Evolutionary conservation across 2,113 vertebrate species (phyloP).

Genomic region (Apeltes quadracus): DNA sequence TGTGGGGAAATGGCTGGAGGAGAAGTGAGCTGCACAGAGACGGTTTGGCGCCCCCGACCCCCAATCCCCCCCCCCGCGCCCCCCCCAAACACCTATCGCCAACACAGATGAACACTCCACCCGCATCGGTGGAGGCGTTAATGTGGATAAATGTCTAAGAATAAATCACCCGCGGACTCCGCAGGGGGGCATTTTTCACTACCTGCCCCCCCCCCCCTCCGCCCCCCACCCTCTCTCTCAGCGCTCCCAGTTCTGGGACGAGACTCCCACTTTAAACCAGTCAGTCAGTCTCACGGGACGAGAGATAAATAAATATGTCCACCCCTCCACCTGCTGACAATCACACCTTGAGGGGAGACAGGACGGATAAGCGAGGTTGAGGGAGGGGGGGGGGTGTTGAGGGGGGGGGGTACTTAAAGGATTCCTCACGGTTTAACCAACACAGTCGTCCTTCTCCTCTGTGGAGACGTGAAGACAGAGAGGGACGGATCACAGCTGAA

Average conservation of each 20-base stretch:
- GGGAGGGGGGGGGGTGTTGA: background rate
- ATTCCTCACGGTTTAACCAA: slow-evolving; percentile 49
- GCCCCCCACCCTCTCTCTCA: background rate
- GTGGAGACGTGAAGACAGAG: background rate
- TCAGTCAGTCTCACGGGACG: slow-evolving; percentile 61
- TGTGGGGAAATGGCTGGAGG: background rate
- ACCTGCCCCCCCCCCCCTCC: background rate
- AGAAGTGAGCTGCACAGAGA: slow-evolving; percentile 3
- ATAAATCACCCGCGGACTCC: slow-evolving; percentile 56
- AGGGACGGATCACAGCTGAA: slow-evolving; percentile 6
- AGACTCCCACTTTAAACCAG: slow-evolving; percentile 48
- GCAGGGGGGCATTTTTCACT: slow-evolving; percentile 26
- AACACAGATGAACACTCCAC: slow-evolving; percentile 38
- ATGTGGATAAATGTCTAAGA: slow-evolving; percentile 60
- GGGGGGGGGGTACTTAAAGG: slow-evolving; percentile 39
- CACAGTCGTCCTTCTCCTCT: slow-evolving; percentile 36
- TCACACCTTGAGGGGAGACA: slow-evolving; percentile 54
- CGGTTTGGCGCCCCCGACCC: no score
- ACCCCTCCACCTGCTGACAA: no score
- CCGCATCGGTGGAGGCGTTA: slow-evolving; percentile 56
- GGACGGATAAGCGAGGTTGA: no score
- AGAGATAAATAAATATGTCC: slow-evolving; percentile 16
- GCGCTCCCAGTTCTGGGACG: slow-evolving; percentile 34
- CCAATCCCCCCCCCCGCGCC: no score
- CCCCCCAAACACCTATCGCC: slow-evolving; percentile 44